Base-by-base conservation (phyloP, 2,888 invertebrate species). In the Drosophila fulvimacula region DNA sequence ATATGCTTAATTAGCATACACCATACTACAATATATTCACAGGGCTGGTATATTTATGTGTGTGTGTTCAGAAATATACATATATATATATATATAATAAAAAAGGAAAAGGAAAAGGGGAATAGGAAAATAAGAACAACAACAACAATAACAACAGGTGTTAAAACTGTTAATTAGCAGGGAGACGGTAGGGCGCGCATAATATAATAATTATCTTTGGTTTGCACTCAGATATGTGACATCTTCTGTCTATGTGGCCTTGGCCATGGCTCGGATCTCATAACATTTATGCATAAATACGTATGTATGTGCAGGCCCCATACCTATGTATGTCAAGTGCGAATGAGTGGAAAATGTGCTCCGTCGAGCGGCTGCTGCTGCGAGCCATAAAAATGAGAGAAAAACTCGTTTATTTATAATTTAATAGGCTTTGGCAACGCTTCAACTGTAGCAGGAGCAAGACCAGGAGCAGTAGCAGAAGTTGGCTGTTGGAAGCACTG, bases 291-390 rank as follows among this genome's bases (percentile, higher is more conserved):
- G 42, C 72, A 82, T 88, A 82, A 73, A 85, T 76, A 46, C 27
- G 82, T 80, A 48, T 17, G 30, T 48, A 11, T 48, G 48, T 17
- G 30, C 44, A 24, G 24, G 5, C 9, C 10, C 6, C 4, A n/a
- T 19, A 49, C 21, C 32, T 15, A 69, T 88, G 89, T 80, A 68
- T 88, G 89, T 80, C 87, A 88, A 82, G 82, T 64, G 66, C 51
- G 51, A 56, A 61, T 59, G 11, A n/a, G 9, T 44, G 15, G 55
- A 48, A 61, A 81, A 68, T 64, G 57, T 36, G 13, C 15, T 24
- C 68, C 5, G 51, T 62, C 61, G 68, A 53, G 41, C 24, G 62
- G 15, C 15, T 41, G 51, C 42, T 34, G 42, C 42, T n/a, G 19
- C 41, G 19, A 39, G 53, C 13, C 51, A 76, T 60, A 71, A 76